Percentiles rank a stretch among this genome's conserved stretches.
Conservation (phyloP, 2,888 invertebrate genomes). For the Arctia plantaginis region DNA sequence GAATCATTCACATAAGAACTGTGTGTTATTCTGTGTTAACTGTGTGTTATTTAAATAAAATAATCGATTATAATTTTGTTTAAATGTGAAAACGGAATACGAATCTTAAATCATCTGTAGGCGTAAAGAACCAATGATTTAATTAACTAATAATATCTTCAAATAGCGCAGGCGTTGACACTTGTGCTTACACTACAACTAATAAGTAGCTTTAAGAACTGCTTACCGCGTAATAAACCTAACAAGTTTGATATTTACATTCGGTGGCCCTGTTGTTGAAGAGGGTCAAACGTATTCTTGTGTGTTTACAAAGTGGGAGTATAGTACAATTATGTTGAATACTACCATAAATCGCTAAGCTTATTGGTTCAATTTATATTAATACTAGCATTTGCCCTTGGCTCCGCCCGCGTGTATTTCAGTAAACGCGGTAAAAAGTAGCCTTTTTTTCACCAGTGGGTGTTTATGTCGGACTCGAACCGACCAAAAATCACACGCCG, state of each 20-base stretch:
- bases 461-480: no score
- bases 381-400: no score
- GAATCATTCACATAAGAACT: no score
- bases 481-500: no score
- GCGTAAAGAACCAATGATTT: neutral
- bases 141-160: neutral
- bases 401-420: no score
- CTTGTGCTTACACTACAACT: neutral
- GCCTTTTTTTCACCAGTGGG: no score
- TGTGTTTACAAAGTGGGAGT: neutral
- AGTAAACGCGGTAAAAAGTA: no score
- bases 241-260: constrained; percentile 9
- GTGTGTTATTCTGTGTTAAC: no score
- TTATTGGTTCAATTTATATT: neutral
- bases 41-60: no score
- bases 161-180: neutral
- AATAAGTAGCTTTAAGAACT: constrained; percentile 11
- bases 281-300: constrained; percentile 1
- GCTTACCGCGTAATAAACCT: constrained; percentile 4
- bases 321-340: neutral
- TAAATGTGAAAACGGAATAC: neutral
- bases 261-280: neutral
- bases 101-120: neutral
- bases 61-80: neutral
- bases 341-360: neutral